Evolutionary conservation across 53 echinoderm and acorn worm species (phyloP), one percentile per base, ranked within the genome.

Genomic region (Paelopatides confundens): DNA sequence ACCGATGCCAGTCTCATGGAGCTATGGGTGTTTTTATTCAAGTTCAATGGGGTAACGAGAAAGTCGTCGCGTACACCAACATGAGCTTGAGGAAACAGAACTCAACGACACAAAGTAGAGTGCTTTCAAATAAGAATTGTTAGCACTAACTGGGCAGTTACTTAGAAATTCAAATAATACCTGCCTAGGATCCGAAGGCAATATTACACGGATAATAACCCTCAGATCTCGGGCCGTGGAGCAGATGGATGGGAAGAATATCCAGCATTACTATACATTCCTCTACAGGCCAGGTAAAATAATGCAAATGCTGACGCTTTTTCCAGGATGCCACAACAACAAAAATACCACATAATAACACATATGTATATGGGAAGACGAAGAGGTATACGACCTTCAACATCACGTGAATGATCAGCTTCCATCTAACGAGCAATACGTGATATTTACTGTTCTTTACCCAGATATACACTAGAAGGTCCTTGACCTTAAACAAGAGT

Each of bases 1-100:
- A 92, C 92, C 24, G 92, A 92, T 76, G 92, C 92, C n/a, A 92
- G 92, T 53, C 83, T 82, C 63, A 65, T 47, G 8, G 88, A 88
- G 15, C 67, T 92, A 37, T 88, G 92, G 18, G 85, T 0, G 85
- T 92, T 0, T 63, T 92, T 0, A 69, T 87, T 0, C 92, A 92
- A 43, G 38, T 33, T 1, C 71, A 82, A 64, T 50, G 49, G 24
- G 74, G 85, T 4, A 23, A 52, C 27, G 88, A 88, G 31, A 33
- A 52, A 27, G 92, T 92, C 18, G 84, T 92, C 35, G 92, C 92
- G 5, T 88, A 92, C 76, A 85, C 92, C 36, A 92, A 85, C 34
- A n/a, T 88, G 5, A 76, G 65, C 1, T 49, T 87, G 13, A 35
- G 82, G 31, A 68, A 36, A 24, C 91, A 21, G 91, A 91, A 33